Evolutionary conservation across 2,888 invertebrate genomes (phyloP).

Genomic region (Macaria liturata): DNA sequence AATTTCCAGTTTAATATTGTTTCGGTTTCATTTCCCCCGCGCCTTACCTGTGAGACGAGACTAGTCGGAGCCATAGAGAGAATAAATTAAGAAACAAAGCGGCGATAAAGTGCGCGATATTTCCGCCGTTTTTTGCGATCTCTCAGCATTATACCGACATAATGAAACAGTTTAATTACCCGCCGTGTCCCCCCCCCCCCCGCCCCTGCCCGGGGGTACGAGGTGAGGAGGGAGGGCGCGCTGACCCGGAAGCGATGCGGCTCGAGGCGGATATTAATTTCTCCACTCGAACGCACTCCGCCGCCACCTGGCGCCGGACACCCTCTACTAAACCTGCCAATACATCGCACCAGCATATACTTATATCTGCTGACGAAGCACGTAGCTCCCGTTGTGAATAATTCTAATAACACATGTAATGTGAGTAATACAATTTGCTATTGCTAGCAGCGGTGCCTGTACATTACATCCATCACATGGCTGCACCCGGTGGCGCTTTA

Average conservation of each 20-base stretch:
- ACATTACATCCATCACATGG: too few species aligned
- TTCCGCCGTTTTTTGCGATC: constrained; percentile 38
- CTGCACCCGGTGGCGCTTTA: too few species aligned
- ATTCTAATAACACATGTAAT: too few species aligned
- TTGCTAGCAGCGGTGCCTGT: too few species aligned
- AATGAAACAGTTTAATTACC: constrained; percentile 64
- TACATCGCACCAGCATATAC: too few species aligned
- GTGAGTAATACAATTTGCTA: too few species aligned
- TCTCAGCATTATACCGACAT: constrained; percentile 45
- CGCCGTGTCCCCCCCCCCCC: constrained; percentile 33
- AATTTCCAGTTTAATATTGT: constrained; percentile 2
- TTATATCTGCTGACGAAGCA: too few species aligned
- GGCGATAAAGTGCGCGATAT: constrained; percentile 33
- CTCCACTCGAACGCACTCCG: constrained; percentile 56
- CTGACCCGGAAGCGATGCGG: constrained; percentile 65
- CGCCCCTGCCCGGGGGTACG: constrained; percentile 6
- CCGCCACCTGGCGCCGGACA: too few species aligned
- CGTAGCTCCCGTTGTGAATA: too few species aligned
- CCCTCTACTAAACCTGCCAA: too few species aligned
- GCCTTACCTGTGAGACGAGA: constrained; percentile 23
- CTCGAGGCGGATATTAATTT: constrained; percentile 66
- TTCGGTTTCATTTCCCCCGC: constrained; percentile 21
- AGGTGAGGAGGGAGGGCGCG: constrained; percentile 36
- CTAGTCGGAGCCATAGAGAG: constrained; percentile 16
- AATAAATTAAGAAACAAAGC: constrained; percentile 31